A percentile compares a stretch with the other conserved stretches of the same genome.
phyloP scores from a whole-genome alignment of 2,797 vertebrate species.

The Kryptopterus vitreolus region DNA sequence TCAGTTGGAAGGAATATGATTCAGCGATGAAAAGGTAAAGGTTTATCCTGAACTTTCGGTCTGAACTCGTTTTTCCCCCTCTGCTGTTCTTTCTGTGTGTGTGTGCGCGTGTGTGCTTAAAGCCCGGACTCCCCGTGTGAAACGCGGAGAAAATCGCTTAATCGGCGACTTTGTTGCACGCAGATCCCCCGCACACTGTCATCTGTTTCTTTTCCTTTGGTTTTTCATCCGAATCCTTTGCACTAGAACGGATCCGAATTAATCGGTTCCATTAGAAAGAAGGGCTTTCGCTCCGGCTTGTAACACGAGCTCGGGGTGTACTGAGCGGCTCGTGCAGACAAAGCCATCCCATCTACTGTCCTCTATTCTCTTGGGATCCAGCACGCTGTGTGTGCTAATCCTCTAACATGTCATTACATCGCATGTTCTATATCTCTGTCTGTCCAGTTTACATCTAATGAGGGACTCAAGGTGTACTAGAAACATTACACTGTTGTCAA shows the following conservation, averaged over 20 bases:
- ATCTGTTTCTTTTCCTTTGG: background rate
- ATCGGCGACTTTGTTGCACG: background rate
- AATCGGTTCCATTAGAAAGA: background rate
- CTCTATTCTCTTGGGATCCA: constrained; percentile 15
- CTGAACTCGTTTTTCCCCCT: constrained; percentile 2
- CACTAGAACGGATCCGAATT: background rate
- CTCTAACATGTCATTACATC: background rate
- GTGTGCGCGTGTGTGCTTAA: background rate
- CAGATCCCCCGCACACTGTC: background rate
- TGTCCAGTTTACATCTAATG: background rate
- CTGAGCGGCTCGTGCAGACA: constrained; percentile 25
- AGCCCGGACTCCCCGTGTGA: background rate
- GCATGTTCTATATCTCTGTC: background rate
- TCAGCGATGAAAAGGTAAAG: constrained; percentile 33
- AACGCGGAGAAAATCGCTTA: background rate
- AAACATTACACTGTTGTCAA: background rate
- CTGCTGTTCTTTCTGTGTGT: background rate
- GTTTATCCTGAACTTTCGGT: constrained; percentile 5
- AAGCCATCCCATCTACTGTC: constrained; percentile 34
- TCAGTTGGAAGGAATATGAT: constrained; percentile 13
- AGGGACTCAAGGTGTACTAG: background rate
- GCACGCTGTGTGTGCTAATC: constrained; percentile 8
- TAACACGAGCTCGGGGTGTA: background rate
- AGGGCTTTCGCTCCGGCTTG: background rate
- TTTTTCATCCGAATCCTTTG: background rate